Conservation (phyloP, 2,797 vertebrate species). For the Sebastes cheni region DNA sequence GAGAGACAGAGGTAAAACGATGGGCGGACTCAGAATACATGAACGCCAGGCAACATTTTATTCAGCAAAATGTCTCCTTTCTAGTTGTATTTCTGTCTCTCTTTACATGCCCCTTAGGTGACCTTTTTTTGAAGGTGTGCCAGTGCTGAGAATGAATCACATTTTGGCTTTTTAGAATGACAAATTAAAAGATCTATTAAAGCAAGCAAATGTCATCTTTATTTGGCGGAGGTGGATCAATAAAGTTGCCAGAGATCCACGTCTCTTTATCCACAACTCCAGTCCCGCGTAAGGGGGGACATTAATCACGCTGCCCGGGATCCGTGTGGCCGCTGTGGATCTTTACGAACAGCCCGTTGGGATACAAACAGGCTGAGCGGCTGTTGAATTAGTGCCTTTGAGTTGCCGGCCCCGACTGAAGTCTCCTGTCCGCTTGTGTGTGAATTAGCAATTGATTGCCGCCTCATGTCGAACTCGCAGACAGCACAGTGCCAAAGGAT, state of each 20-base stretch:
- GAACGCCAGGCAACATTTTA: neutral
- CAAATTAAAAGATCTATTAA: constrained; percentile 78
- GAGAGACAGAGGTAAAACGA: constrained; percentile 12
- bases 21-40: neutral
- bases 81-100: neutral
- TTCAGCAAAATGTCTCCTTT: neutral
- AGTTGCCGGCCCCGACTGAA: constrained; percentile 70
- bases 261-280: constrained; percentile 72
- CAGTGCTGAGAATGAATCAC: constrained; percentile 56
- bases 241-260: constrained; percentile 78
- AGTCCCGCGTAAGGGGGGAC: constrained; percentile 54
- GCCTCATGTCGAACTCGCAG: constrained; percentile 65
- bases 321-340: constrained; percentile 77
- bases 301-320: constrained; percentile 76
- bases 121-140: constrained; percentile 61
- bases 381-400: constrained; percentile 83
- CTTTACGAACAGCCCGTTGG: constrained; percentile 77
- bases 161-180: constrained; percentile 69
- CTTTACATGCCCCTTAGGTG: constrained; percentile 3
- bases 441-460: constrained; percentile 81
- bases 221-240: constrained; percentile 77
- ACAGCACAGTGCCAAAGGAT: constrained; percentile 59
- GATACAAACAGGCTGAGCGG: constrained; percentile 76
- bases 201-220: constrained; percentile 83
- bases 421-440: constrained; percentile 76